A percentile compares a stretch with the other conserved stretches of the same genome.
phyloP scores from a whole-genome alignment of 2,888 invertebrate genomes.

The Latrodectus elegans region DNA sequence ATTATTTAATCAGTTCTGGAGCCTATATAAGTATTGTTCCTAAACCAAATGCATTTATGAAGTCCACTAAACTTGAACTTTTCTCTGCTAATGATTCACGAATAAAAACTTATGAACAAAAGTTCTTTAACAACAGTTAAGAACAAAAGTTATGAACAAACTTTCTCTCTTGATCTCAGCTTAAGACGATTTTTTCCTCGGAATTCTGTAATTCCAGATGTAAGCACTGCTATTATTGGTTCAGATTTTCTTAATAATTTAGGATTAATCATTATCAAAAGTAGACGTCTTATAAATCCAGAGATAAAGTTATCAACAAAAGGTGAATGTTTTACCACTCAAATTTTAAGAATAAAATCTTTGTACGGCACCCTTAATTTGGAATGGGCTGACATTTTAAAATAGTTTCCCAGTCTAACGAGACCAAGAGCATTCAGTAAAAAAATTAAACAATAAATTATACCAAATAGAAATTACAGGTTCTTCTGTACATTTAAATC shows the following conservation, averaged over 20 bases:
- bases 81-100: no score
- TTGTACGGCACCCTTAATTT: background rate
- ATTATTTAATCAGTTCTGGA: no score
- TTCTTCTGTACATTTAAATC: background rate
- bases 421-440: background rate
- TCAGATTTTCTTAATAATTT: slow-evolving; percentile 4
- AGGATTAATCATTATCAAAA: background rate
- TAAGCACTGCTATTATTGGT: background rate
- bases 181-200: background rate
- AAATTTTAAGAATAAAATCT: background rate
- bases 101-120: no score
- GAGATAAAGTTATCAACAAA: background rate
- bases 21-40: no score
- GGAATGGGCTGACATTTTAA: background rate
- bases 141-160: no score
- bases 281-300: background rate
- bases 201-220: background rate
- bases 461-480: background rate
- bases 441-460: background rate
- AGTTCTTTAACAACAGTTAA: no score
- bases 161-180: background rate
- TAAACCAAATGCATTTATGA: no score
- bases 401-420: background rate
- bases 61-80: no score
- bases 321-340: background rate